A percentile compares a stretch with the other conserved stretches of the same genome.
Evolutionary conservation across 2,797 vertebrate species (phyloP).

Genomic region (Eutrigla gurnardus): DNA sequence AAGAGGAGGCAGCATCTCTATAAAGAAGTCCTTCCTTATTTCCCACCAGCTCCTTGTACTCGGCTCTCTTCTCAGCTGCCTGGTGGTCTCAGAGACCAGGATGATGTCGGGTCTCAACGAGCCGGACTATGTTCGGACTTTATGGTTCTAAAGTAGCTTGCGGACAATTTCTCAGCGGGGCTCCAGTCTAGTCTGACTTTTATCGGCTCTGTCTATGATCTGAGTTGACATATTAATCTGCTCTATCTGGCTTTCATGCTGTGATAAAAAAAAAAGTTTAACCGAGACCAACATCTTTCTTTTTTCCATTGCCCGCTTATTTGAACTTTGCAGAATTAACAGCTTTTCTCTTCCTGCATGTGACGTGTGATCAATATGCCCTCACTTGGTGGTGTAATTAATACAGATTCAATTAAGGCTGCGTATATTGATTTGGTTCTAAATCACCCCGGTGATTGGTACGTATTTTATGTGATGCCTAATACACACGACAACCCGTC

Average conservation of each 20-base stretch:
- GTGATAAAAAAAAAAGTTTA: no score
- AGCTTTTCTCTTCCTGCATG: not conserved
- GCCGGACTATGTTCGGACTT: no score
- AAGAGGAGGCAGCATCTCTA: no score
- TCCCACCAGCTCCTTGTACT: no score
- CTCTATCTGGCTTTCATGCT: not conserved
- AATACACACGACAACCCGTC: constrained; percentile 20
- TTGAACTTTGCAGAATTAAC: not conserved
- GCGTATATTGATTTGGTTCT: constrained; percentile 51
- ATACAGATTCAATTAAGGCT: constrained; percentile 33
- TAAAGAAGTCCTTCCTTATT: no score
- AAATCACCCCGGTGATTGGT: constrained; percentile 20
- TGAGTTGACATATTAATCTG: not conserved
- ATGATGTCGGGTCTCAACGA: no score
- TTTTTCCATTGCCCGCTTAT: not conserved
- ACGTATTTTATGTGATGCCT: constrained; percentile 11
- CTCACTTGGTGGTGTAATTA: constrained; percentile 55
- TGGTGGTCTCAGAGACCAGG: no score
- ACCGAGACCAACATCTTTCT: not conserved
- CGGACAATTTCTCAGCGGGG: no score
- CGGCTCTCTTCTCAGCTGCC: no score
- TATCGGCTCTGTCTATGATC: not conserved
- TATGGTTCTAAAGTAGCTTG: no score
- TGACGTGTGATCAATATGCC: constrained; percentile 45
- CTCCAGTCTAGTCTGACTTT: not conserved